These are phyloP conservation scores for Lethocerus indicus DNA, from an alignment of 1,140 invertebrate genomes.

Conservation along the genomic window DNA sequence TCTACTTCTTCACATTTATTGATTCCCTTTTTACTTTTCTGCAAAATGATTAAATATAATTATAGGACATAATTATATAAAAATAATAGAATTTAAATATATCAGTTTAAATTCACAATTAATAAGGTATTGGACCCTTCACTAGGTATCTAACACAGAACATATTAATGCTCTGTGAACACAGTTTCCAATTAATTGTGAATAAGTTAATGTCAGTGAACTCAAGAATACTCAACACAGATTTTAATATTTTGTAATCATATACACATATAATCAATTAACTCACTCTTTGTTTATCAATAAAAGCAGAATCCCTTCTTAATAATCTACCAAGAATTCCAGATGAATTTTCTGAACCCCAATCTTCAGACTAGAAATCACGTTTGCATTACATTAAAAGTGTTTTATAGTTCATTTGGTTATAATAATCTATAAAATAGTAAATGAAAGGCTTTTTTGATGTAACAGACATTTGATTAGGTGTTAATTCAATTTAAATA, in stretches of 20 bases:
- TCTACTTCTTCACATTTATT: constrained; percentile 5
- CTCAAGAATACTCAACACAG: too few species aligned
- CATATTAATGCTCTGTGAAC: too few species aligned
- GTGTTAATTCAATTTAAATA: constrained; percentile 5
- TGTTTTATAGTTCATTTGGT: background rate
- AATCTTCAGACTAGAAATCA: constrained; percentile 47
- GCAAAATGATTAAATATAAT: background rate
- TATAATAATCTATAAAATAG: background rate
- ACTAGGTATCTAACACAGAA: too few species aligned
- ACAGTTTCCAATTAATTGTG: too few species aligned
- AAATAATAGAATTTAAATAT: background rate
- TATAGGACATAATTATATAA: background rate
- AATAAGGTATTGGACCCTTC: too few species aligned
- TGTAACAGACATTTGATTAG: background rate
- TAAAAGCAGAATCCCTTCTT: constrained; percentile 37
- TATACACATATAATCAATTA: background rate
- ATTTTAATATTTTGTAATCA: too few species aligned
- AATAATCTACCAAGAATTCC: constrained; percentile 49
- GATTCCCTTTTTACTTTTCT: constrained; percentile 8
- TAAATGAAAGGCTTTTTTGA: background rate
- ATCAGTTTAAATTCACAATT: background rate
- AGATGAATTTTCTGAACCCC: constrained; percentile 51
- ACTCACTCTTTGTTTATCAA: constrained; percentile 23
- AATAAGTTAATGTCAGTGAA: too few species aligned
- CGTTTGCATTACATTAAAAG: constrained; percentile 7